Base-by-base conservation (phyloP, 2,797 vertebrate genomes). In the Botia almorhae region DNA sequence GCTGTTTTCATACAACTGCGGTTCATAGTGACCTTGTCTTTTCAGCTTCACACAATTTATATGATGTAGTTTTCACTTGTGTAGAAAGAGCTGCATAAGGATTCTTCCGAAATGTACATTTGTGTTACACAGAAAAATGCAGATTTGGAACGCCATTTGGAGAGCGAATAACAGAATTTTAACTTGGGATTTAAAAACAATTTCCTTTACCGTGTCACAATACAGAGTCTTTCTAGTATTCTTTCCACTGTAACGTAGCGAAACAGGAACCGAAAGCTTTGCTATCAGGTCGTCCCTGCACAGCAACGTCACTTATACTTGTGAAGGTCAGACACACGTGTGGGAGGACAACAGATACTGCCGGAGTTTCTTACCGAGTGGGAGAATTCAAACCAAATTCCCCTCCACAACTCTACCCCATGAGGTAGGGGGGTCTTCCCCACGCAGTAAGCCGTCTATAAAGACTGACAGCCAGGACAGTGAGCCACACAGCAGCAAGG, bases 351-450 rank as follows among this genome's bases (percentile, higher is more conserved):
- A 14, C 19, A 68, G 67, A 69, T 60, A 69, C 53, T 36, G 50
- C 0, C 14, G 58, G 48, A 75, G n/a, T 82, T 81, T 77, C 58
- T 75, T 19, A 33, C 4, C 6, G 21, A 26, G 50, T 73, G n/a
- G 48, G 56, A 29, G 56, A 55, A 29, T 51, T 78, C 1, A 63
- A 50, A 6, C 3, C 1, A 23, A 46, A 78, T 60, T 21, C n/a
- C 76, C 82, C 64, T 23, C 0, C 1, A 1, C 7, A 19, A 13
- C 64, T 53, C 50, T 1, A 7, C 33, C 33, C 33, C 33, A 2
- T 33, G 33, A 33, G 33, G 23, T 26, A 26, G 23, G 23, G 63
- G 82, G 85, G 60, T 74, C 48, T 55, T 39, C 82, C 85, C 76
- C 3, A 3, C 1, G 1, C 1, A 2, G 6, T 16, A 3, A 16